Evolutionary conservation across 2,113 vertebrate species (phyloP).

Genomic region (Ivindomyrus marchei): DNA sequence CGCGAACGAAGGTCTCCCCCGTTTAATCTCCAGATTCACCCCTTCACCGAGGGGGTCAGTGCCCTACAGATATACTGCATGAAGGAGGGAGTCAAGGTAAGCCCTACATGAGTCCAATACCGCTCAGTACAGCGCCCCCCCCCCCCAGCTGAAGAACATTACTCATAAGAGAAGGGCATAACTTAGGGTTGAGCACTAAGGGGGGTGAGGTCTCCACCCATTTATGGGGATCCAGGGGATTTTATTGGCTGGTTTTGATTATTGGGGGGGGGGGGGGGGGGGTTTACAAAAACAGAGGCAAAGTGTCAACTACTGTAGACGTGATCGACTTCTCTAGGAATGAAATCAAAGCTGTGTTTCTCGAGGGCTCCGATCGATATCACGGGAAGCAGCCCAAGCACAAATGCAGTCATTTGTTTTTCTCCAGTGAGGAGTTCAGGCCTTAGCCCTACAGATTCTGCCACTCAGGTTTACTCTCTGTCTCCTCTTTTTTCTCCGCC

Average conservation of each 20-base stretch:
- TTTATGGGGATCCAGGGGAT: no score
- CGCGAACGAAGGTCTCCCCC: slow-evolving; percentile 91
- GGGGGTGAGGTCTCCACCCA: no score
- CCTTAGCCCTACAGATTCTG: background rate
- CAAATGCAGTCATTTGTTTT: background rate
- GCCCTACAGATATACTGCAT: slow-evolving; percentile 98
- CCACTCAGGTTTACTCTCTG: background rate
- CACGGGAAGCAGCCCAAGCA: background rate
- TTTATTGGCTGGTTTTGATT: no score
- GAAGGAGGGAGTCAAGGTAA: slow-evolving; percentile 98
- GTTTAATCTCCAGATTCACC: slow-evolving; percentile 93
- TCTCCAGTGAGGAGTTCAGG: no score
- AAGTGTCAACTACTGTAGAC: background rate
- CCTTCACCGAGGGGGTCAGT: slow-evolving; percentile 94
- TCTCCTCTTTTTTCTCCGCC: slow-evolving; percentile 34
- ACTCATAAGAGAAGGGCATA: background rate
- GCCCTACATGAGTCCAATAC: background rate
- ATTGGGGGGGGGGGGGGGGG: background rate
- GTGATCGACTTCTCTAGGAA: background rate
- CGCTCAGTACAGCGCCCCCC: no score
- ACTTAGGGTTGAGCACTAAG: no score
- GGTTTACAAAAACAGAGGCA: background rate
- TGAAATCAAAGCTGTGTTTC: background rate
- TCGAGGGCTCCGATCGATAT: background rate
- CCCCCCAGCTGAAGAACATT: background rate